A percentile compares a stretch with the other conserved stretches of the same genome.
Conservation (phyloP, 2,888 invertebrate species). For the Harpagoxenus sublaevis region DNA sequence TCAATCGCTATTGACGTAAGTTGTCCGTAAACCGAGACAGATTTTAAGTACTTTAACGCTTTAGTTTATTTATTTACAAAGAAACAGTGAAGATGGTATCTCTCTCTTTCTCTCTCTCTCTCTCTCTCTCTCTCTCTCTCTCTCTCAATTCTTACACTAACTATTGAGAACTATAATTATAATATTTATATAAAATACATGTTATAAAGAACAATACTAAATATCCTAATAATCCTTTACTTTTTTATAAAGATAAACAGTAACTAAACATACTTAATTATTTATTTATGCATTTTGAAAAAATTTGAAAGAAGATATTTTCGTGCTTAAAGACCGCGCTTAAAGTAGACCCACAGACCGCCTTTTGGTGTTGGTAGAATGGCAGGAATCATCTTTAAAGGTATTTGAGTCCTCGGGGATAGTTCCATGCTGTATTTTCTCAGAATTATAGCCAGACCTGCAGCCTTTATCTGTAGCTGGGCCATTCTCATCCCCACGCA, state of each 20-base stretch:
- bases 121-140: too few relatives aligned
- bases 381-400: conserved; percentile 56
- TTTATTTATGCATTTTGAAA: too few relatives aligned
- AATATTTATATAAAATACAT: too few relatives aligned
- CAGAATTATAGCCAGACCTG: conserved; percentile 61
- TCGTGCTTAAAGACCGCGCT: conserved; percentile 48
- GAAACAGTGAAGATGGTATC: background rate
- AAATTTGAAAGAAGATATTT: background rate
- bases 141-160: too few relatives aligned
- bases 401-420: conserved; percentile 67
- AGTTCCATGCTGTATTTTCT: conserved; percentile 66
- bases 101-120: too few relatives aligned
- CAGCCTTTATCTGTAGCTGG: conserved; percentile 69
- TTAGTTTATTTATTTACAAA: background rate
- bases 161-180: too few relatives aligned
- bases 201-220: too few relatives aligned
- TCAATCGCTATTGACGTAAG: background rate
- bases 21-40: too few relatives aligned
- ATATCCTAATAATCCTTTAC: background rate
- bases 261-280: background rate
- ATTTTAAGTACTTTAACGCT: background rate
- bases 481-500: conserved; percentile 77
- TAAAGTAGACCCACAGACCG: conserved; percentile 69
- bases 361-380: conserved; percentile 58
- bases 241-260: background rate